Evolutionary conservation across 2,888 invertebrate genomes (phyloP).

Genomic region (Pterostichus madidus): DNA sequence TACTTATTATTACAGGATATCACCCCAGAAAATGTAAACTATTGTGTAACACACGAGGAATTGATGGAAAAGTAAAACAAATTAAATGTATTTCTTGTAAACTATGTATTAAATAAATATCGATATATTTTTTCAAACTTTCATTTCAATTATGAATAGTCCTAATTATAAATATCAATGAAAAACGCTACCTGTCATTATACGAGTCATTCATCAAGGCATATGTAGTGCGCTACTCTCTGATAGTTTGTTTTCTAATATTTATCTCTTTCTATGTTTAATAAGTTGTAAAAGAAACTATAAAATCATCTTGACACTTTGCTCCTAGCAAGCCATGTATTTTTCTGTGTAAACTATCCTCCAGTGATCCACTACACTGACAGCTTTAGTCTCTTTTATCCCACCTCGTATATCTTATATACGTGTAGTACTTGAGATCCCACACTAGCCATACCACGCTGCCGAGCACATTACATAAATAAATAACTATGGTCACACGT

Average conservation of each 20-base stretch:
- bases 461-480: not conserved
- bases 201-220: too few relatives aligned
- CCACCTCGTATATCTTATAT: not conserved
- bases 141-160: not conserved
- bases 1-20: too few relatives aligned
- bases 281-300: not conserved
- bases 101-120: not conserved
- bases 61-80: too few relatives aligned
- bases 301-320: conserved; percentile 13
- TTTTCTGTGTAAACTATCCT: not conserved
- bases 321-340: not conserved
- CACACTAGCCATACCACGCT: not conserved
- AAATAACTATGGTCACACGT: conserved; percentile 5
- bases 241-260: not conserved
- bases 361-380: not conserved
- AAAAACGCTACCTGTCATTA: not conserved
- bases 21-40: too few relatives aligned
- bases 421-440: not conserved
- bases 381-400: not conserved
- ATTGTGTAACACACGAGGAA: too few relatives aligned
- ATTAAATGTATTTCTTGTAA: not conserved
- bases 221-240: not conserved
- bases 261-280: not conserved
- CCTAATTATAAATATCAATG: not conserved
- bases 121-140: not conserved